Percentiles rank a stretch among this genome's conserved stretches.
phyloP scores from a whole-genome alignment of 2,797 vertebrate genomes.

The Coracias cyanogaster region DNA sequence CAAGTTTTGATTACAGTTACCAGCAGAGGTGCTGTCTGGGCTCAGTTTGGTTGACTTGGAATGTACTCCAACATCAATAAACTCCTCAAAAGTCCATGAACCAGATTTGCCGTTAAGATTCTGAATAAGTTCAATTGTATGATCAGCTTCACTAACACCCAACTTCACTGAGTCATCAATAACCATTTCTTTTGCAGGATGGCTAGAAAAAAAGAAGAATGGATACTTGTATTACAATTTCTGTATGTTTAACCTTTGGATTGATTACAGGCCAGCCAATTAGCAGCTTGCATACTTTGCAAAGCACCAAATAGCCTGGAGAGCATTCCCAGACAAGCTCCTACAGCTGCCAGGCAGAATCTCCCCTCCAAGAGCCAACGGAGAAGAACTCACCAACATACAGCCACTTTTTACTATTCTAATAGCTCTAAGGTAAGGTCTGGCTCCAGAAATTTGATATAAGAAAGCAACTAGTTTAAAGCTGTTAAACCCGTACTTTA shows the following conservation, averaged over 20 bases:
- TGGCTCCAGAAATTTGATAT: not conserved
- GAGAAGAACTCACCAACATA: not conserved
- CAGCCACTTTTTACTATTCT: not conserved
- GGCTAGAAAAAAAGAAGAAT: constrained; percentile 66
- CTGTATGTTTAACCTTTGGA: not conserved
- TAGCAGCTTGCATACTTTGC: not conserved
- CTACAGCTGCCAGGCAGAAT: not conserved
- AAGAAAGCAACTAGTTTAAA: not conserved
- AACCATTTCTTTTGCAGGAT: constrained; percentile 73
- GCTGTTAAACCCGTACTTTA: not conserved
- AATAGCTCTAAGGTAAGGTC: not conserved
- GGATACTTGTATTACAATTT: not conserved
- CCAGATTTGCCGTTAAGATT: constrained; percentile 85
- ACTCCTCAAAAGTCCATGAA: constrained; percentile 86
- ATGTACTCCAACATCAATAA: constrained; percentile 83
- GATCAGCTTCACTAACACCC: constrained; percentile 78
- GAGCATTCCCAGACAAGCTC: not conserved
- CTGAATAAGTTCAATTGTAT: constrained; percentile 68
- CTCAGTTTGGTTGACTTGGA: constrained; percentile 72
- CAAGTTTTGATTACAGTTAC: constrained; percentile 79
- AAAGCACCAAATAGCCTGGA: not conserved
- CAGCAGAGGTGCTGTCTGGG: constrained; percentile 77
- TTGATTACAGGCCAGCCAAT: not conserved
- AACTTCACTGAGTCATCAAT: constrained; percentile 70
- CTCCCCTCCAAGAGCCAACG: not conserved